These are phyloP conservation scores for Paedocypris sp. DNA, from an alignment of 2,113 vertebrate species.

Conservation along the genomic window DNA sequence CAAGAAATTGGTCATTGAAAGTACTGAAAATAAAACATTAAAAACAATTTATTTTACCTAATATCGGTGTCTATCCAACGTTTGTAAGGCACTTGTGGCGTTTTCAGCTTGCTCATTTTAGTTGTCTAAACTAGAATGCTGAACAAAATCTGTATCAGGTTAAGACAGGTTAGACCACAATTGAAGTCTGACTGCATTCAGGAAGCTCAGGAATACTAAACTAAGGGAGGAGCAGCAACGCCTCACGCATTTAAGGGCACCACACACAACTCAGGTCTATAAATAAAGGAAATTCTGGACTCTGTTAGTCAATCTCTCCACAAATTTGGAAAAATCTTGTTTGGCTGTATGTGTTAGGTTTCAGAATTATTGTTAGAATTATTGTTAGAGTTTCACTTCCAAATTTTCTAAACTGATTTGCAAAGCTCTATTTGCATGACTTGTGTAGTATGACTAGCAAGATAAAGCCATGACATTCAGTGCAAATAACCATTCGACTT, in stretches of 20 bases:
- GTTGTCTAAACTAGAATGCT: neutral
- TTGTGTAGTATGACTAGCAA: too few relatives aligned
- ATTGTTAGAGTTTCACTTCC: conserved; percentile 25
- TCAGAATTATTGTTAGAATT: neutral
- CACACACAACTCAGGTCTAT: neutral
- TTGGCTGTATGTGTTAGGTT: too few relatives aligned
- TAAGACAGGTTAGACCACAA: neutral
- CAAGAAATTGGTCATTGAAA: neutral
- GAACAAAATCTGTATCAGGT: neutral
- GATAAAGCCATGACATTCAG: too few relatives aligned
- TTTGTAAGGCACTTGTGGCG: neutral
- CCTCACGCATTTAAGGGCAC: neutral
- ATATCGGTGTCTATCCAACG: neutral
- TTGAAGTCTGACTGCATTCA: neutral
- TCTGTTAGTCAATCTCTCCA: too few relatives aligned
- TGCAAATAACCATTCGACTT: too few relatives aligned
- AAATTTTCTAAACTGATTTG: neutral
- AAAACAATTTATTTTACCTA: neutral
- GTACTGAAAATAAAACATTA: neutral
- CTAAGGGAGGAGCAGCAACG: neutral
- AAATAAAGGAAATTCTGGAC: too few relatives aligned
- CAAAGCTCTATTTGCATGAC: conserved; percentile 14
- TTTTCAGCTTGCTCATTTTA: neutral
- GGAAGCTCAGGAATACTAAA: neutral
- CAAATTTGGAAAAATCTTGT: too few relatives aligned